Conservation (phyloP, 2,797 vertebrate genomes). For the Adelosebastes latens region DNA sequence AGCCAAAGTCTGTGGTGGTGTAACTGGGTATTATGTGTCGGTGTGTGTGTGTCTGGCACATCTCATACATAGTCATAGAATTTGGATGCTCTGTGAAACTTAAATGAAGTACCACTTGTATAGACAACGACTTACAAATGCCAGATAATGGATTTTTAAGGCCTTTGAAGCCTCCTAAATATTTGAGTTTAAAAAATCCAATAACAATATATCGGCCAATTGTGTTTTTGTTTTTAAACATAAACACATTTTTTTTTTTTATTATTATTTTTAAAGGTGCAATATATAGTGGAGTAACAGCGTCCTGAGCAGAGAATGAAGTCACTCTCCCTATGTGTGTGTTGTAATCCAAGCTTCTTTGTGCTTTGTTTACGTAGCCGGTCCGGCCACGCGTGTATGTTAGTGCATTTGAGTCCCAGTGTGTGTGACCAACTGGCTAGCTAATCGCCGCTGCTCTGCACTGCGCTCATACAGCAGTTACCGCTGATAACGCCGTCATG, state of each 20-base stretch:
- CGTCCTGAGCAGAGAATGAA: too few species aligned
- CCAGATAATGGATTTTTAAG: neutral
- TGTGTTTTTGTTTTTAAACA: neutral
- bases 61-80: neutral
- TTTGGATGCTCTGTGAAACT: neutral
- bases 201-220: fast-evolving
- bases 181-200: neutral
- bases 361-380: too few species aligned
- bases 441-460: too few species aligned
- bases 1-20: neutral
- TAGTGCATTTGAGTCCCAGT: too few species aligned
- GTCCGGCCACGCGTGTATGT: too few species aligned
- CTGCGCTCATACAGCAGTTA: too few species aligned
- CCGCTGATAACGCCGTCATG: too few species aligned
- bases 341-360: too few species aligned
- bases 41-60: too few species aligned
- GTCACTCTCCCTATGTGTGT: too few species aligned
- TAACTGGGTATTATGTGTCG: neutral
- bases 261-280: neutral
- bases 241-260: neutral
- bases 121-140: neutral
- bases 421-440: too few species aligned
- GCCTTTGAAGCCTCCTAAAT: neutral
- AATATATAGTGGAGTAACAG: too few species aligned
- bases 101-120: neutral